Evolutionary conservation across 2,888 invertebrate genomes (phyloP), one percentile per base, ranked within the genome.

Genomic region (Neocrepidodera transversa): DNA sequence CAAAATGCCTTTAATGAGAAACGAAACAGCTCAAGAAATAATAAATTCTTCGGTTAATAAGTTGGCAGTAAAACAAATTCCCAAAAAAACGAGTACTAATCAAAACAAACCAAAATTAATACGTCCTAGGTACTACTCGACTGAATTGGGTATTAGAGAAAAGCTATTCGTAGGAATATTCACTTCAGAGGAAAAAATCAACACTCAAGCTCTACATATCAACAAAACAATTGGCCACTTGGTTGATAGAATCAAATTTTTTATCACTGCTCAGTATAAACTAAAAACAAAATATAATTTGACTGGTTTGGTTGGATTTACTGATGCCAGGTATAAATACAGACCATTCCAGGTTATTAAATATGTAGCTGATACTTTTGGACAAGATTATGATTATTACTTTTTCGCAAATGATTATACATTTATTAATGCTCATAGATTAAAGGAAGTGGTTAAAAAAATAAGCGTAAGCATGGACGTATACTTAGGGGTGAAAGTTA

Each of bases 311-410:
- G 93, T 96, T 0, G 93, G 92, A 1, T 95, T 96, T 76, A 91
- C 93, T 0, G 94, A 95, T 77, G 89, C 87, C 0, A 85, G 83
- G 68, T 86, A 81, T 77, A 86, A 89, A 76, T 83, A 93, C 11
- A 86, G 91, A 68, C 93, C 94, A 0, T 92, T 95, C 78, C 93
- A 94, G 75, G 88, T 92, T 14, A 83, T 97, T 40, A 94, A 94
- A 76, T 96, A 95, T 76, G 87, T 97, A 8, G 88, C 89, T 0
- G 95, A 95, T 70, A 93, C 93, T 77, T 94, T 91, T 80, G 81
- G 91, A 28, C 90, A 95, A 70, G 92, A 91, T 70, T 97, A 91
- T 79, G 95, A 97, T 79, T 97, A 92, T 82, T 97, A 95, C 81
- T 91, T 93, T 76, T 82, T 98, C 48, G 86, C 92, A 43, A 89